Evolutionary conservation across 1,140 invertebrate species (phyloP), one percentile per base, ranked within the genome.

Genomic region (Drosophila nikananu): DNA sequence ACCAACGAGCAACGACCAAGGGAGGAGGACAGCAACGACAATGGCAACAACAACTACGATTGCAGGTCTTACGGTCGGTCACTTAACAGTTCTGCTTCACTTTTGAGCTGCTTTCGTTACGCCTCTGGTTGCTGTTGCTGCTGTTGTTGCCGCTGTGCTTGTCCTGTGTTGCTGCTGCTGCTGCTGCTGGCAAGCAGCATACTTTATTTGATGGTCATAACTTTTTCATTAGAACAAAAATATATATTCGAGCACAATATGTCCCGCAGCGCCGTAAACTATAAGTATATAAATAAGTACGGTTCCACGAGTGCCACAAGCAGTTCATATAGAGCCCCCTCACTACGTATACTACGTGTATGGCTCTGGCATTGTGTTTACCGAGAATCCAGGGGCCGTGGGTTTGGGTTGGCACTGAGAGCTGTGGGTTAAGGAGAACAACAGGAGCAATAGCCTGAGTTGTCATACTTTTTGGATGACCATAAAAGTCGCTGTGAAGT

Each of bases 201-300:
- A 90, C 86, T 90, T 90, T 91, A 91, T 90, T 90, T 90, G 86
- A 90, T 90, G 86, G 86, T 86, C 86, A 90, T 90, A 90, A 90
- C 86, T 90, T 90, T 90, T 90, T 90, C 86, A 90, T 90, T 90
- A 90, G 86, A 90, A 90, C 86, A 90, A 90, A 90, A 90, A 90
- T 90, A 89, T 87, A 89, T 90, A 90, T 80, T 59, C 79, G 79
- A 90, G 86, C 67, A 90, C 78, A 90, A 86, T 90, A 91, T 90
- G 86, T 90, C 86, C 86, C 86, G 86, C 86, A 82, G 86, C 82
- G 86, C 86, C 75, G 82, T 90, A 90, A 90, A 87, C 86, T 87
- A 87, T 87, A 90, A 87, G 84, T 87, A 87, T 87, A 87, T 87
- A 90, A 90, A 90, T 90, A 91, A 90, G 86, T 90, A 82, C 76